A percentile compares a stretch with the other conserved stretches of the same genome.
These are phyloP conservation scores for Ciconia nigra DNA, from an alignment of 2,797 vertebrate genomes.

Conservation along the genomic window DNA sequence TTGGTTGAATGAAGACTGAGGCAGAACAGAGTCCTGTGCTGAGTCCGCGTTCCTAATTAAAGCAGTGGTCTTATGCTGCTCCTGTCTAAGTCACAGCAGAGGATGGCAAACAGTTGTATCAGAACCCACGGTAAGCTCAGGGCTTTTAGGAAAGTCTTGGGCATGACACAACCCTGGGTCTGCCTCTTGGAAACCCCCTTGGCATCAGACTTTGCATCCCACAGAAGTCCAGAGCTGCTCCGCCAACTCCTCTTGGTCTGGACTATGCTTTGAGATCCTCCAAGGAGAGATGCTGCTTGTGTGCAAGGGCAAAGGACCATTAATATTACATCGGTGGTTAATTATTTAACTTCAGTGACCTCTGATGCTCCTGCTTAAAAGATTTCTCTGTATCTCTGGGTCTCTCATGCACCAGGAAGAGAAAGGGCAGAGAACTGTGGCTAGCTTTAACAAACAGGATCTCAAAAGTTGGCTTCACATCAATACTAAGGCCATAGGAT, in stretches of 20 bases:
- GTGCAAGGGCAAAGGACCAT: not conserved
- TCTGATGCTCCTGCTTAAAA: not conserved
- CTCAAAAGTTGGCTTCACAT: not conserved
- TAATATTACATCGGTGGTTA: not conserved
- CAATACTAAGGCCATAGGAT: not conserved
- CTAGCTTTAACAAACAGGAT: not conserved
- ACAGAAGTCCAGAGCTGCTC: not conserved
- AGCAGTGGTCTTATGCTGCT: not conserved
- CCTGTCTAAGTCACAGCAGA: not conserved
- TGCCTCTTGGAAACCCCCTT: not conserved
- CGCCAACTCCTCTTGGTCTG: not conserved
- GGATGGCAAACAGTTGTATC: not conserved
- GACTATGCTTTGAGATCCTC: not conserved
- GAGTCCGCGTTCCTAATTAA: not conserved
- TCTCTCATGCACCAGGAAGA: not conserved
- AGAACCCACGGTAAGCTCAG: not conserved
- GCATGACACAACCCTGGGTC: not conserved
- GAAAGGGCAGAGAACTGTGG: not conserved
- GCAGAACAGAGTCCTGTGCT: not conserved
- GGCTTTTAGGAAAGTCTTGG: not conserved
- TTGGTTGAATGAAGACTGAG: not conserved
- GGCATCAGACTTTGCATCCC: not conserved
- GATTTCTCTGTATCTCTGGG: not conserved
- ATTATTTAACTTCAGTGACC: not conserved
- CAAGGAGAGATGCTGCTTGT: not conserved